phyloP scores from a whole-genome alignment of 2,797 vertebrate genomes.

The Parauchenoglanis punctatus region DNA sequence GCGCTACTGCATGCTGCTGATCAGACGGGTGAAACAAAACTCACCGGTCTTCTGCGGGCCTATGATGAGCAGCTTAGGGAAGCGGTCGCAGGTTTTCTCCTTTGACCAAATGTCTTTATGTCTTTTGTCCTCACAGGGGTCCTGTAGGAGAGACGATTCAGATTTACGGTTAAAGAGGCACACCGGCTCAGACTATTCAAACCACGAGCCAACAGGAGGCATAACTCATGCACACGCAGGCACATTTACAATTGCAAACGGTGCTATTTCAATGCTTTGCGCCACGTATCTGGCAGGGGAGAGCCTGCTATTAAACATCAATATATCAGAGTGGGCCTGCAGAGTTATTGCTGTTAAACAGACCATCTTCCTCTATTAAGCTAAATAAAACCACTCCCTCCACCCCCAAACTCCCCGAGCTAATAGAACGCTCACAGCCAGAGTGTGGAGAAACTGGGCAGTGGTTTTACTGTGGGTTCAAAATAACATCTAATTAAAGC shows the following conservation, averaged over 20 bases:
- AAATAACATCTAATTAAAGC: conserved; percentile 41
- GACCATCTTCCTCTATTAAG: conserved; percentile 8
- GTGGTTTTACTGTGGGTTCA: conserved; percentile 22
- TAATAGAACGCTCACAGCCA: conserved; percentile 2
- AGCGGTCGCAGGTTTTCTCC: conserved; percentile 98
- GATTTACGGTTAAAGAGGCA: not conserved
- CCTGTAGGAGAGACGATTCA: conserved; percentile 72
- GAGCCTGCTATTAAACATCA: conserved; percentile 23
- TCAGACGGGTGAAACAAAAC: conserved; percentile 13
- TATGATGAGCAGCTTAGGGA: conserved; percentile 96
- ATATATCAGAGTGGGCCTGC: conserved; percentile 27
- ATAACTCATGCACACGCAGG: conserved; percentile 24
- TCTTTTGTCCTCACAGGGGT: conserved; percentile 98
- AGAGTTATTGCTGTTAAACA: conserved; percentile 42
- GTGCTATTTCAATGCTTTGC: conserved; percentile 12
- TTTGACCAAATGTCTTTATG: conserved; percentile 99
- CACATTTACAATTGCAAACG: conserved; percentile 22
- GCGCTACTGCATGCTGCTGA: conserved; percentile 21
- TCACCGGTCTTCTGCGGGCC: conserved; percentile 98
- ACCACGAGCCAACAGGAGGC: conserved; percentile 26
- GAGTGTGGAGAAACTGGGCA: not conserved
- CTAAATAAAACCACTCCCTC: conserved; percentile 25
- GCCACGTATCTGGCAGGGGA: not conserved
- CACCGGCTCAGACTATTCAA: not conserved
- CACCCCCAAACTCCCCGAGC: conserved; percentile 1